These are phyloP conservation scores for Lasiurus cinereus DNA, from an alignment of 2,113 vertebrate genomes.

Conservation along the genomic window DNA sequence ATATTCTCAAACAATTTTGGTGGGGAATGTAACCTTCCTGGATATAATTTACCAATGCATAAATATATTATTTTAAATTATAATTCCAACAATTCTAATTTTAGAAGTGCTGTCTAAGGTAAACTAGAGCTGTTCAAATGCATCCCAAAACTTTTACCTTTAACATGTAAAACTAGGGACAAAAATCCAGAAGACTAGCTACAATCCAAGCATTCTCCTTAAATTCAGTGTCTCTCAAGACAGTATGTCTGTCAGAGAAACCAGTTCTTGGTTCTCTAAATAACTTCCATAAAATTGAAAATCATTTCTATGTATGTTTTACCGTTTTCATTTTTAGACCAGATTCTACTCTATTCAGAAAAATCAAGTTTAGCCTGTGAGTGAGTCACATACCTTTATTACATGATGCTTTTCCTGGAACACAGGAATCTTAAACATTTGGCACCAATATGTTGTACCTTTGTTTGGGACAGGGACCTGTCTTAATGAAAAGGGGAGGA, in stretches of 20 bases:
- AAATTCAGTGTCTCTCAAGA: not conserved
- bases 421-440: conserved; percentile 93
- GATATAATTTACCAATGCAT: not conserved
- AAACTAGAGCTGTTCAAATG: not conserved
- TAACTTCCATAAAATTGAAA: conserved; percentile 35
- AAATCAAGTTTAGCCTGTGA: not conserved
- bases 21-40: not conserved
- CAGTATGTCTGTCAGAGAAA: not conserved
- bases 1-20: conserved; percentile 24
- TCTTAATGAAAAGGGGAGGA: conserved; percentile 89
- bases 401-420: conserved; percentile 92
- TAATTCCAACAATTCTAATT: not conserved
- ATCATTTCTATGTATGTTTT: not conserved
- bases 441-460: conserved; percentile 95
- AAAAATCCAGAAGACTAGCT: conserved; percentile 46
- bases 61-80: conserved; percentile 51
- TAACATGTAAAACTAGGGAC: not conserved
- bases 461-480: conserved; percentile 93
- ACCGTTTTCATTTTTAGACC: not conserved
- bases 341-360: not conserved
- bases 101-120: not conserved
- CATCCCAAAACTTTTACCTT: not conserved
- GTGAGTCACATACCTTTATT: conserved; percentile 88
- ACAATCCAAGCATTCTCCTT: conserved; percentile 5
- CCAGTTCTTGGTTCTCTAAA: not conserved